Conservation (phyloP, 2,113 vertebrate genomes). For the Zosterops lateralis region DNA sequence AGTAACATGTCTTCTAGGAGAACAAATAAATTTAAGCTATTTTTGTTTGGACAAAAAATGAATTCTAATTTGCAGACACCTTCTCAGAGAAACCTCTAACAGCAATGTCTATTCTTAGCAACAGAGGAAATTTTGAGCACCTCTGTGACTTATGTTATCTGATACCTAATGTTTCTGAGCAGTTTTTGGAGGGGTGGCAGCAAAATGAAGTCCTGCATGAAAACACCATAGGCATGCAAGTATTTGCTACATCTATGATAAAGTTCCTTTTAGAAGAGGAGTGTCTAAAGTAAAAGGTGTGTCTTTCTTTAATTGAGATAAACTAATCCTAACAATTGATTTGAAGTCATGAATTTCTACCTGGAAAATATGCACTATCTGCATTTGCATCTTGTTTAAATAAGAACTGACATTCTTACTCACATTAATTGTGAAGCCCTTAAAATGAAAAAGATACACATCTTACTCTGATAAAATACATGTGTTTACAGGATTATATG, state of each 20-base stretch:
- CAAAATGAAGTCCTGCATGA: background rate
- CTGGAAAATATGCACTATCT: background rate
- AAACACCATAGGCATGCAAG: background rate
- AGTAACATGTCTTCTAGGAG: background rate
- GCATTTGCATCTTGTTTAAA: background rate
- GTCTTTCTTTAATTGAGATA: background rate
- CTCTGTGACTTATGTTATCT: background rate
- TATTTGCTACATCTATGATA: background rate
- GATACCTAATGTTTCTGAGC: conserved; percentile 1
- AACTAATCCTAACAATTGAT: background rate
- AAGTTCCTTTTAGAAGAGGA: background rate
- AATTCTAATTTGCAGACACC: background rate
- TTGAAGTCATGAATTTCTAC: background rate
- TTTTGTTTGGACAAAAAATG: background rate
- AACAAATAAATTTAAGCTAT: background rate
- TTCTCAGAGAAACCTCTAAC: background rate
- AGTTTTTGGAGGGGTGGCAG: background rate
- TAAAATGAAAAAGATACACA: background rate
- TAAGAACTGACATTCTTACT: background rate
- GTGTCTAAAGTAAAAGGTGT: background rate
- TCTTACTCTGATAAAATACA: background rate
- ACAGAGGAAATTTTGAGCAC: conserved; percentile 9
- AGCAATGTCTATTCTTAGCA: conserved; percentile 18
- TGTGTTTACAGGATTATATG: background rate
- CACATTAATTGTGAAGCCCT: background rate